A percentile compares a stretch with the other conserved stretches of the same genome.
These are phyloP conservation scores for Germaria angustata DNA, from an alignment of 2,888 invertebrate species.

Conservation along the genomic window DNA sequence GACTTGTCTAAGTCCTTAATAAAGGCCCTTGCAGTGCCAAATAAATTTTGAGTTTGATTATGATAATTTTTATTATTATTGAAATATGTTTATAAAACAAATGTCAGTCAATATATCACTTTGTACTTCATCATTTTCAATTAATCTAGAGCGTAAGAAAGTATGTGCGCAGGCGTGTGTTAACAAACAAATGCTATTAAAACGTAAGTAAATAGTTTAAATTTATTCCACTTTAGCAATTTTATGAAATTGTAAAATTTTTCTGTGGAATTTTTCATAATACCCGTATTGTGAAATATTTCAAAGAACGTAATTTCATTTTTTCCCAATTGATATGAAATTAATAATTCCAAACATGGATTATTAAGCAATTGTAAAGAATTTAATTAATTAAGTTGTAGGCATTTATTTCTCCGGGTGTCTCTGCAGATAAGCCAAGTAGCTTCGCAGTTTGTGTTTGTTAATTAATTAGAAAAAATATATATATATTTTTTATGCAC, in stretches of 20 bases:
- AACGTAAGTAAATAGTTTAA: conserved; percentile 6
- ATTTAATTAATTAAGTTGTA: neutral
- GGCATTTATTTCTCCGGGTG: too few species aligned
- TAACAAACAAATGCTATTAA: conserved; percentile 14
- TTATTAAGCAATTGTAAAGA: neutral
- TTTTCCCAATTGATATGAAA: neutral
- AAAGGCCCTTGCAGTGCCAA: too few species aligned
- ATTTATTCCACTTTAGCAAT: conserved; percentile 43
- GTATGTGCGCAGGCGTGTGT: conserved; percentile 3
- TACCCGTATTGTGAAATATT: neutral
- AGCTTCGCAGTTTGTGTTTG: too few species aligned
- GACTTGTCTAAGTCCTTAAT: too few species aligned
- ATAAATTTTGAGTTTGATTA: too few species aligned
- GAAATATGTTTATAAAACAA: neutral
- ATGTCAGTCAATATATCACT: neutral
- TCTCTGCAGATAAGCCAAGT: too few species aligned
- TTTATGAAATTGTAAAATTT: conserved; percentile 33
- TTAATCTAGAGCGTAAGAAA: too few species aligned
- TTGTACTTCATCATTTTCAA: too few species aligned
- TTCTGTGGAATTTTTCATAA: conserved; percentile 4
- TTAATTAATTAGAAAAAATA: too few species aligned
- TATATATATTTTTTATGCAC: too few species aligned
- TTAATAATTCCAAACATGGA: neutral
- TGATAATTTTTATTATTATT: conserved; percentile 25
- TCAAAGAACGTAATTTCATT: neutral